Evolutionary conservation across 1,140 invertebrate species (phyloP).

Genomic region (Dendroctonus ponderosae): DNA sequence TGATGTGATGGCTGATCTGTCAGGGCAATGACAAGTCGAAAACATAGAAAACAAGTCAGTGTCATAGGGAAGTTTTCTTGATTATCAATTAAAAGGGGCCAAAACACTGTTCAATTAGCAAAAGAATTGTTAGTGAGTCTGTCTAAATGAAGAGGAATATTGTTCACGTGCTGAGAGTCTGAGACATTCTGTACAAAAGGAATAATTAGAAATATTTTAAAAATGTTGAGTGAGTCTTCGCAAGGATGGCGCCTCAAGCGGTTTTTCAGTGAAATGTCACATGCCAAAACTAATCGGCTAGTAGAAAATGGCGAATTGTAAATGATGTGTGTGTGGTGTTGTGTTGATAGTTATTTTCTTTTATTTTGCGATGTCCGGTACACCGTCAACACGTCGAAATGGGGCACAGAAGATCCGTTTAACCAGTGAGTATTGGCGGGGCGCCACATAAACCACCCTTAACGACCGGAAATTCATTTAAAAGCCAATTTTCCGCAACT

Average conservation of each 20-base stretch:
- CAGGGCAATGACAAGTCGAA: too few species aligned
- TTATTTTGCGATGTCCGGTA: constrained; percentile 64
- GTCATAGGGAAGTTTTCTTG: background rate
- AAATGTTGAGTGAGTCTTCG: too few species aligned
- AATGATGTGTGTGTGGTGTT: constrained; percentile 43
- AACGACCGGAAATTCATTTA: background rate
- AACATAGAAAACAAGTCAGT: too few species aligned
- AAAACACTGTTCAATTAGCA: too few species aligned
- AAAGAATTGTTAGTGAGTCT: too few species aligned
- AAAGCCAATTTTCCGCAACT: constrained; percentile 18
- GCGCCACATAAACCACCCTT: background rate
- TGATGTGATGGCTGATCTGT: too few species aligned
- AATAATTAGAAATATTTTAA: too few species aligned
- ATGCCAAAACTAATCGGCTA: background rate
- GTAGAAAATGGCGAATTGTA: constrained; percentile 43
- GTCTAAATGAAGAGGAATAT: too few species aligned
- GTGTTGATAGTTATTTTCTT: constrained; percentile 40
- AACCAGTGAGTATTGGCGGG: constrained; percentile 65
- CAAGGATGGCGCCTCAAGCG: too few species aligned
- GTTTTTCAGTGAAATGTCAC: background rate
- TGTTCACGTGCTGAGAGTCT: too few species aligned
- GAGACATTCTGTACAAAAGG: too few species aligned
- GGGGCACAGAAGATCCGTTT: constrained; percentile 79
- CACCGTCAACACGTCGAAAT: constrained; percentile 74
- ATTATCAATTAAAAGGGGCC: background rate